Base-by-base conservation (phyloP, 2,888 invertebrate genomes). In the Drosophila emarginata region DNA sequence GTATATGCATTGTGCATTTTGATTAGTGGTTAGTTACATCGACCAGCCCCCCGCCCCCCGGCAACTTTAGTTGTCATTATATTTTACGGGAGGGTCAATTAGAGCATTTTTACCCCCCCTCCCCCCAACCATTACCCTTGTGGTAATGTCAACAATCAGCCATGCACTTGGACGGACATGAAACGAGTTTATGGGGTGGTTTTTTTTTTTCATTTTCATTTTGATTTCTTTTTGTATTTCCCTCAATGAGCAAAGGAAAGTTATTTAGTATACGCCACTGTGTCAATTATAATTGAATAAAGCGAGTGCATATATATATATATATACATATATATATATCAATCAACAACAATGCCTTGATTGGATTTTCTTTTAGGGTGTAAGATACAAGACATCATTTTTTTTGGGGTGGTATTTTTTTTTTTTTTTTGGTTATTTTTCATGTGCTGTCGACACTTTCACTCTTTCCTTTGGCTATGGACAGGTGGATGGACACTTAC, bases 401-500 rank as follows among this genome's bases (percentile, higher is more conserved):
- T 59, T 50, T 5, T 26, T 26, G 18, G 65, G 72, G 59, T 57
- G 45, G 64, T 32, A 2, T 23, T 39, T 52, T 68, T 26, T 51
- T 39, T 36, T 12, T 18, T 50, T 37, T 23, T 60, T 45, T 52
- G 23, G 23, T 23, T 23, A 2, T 23, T 23, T 23, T 23, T 23
- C 23, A 23, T 23, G 23, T 23, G 23, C 23, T 28, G 6, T 28
- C 28, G 40, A 61, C 53, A 79, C 79, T 75, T 80, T 77, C 70
- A 68, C 73, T 72, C 78, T 92, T 6, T 39, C n/a, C n/a, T 37
- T 60, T 7, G 26, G 14, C 28, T 45, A 18, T 18, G 18, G 32
- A 54, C 32, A 23, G 26, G 45, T 45, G 45, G 45, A 37, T 50
- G 23, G 2, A 54, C 36, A 54, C 93, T 93, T 90, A 94, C 94